Conservation (phyloP, 2,888 invertebrate genomes). For the Petrolisthes manimaculis region DNA sequence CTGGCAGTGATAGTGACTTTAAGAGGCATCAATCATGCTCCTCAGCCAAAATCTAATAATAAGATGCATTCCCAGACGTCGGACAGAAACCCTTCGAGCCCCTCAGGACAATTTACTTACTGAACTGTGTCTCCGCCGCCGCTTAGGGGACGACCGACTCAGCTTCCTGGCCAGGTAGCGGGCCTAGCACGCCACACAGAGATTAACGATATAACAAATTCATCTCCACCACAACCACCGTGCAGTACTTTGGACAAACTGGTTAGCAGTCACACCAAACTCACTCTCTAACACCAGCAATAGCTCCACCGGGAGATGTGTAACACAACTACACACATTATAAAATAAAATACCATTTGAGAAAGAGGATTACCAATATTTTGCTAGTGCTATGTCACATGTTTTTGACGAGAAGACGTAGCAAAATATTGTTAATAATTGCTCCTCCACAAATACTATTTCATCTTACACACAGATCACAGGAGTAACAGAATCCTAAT, state of each 20-base stretch:
- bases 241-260: conserved; percentile 5
- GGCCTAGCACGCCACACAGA: conserved; percentile 58
- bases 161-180: conserved; percentile 63
- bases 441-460: too few relatives aligned
- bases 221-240: not conserved
- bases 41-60: conserved; percentile 32
- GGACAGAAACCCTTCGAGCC: conserved; percentile 47
- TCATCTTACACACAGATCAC: too few relatives aligned
- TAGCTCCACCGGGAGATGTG: too few relatives aligned
- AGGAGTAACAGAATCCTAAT: not conserved
- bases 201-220: conserved; percentile 38
- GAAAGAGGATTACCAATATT: too few relatives aligned
- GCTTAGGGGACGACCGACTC: conserved; percentile 61
- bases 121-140: conserved; percentile 60
- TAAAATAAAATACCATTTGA: too few relatives aligned
- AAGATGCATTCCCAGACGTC: conserved; percentile 52
- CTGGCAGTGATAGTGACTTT: conserved; percentile 32
- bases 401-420: too few relatives aligned
- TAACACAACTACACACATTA: too few relatives aligned
- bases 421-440: too few relatives aligned
- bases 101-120: conserved; percentile 47
- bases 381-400: too few relatives aligned
- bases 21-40: conserved; percentile 57
- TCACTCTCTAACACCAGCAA: not conserved
- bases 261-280: conserved; percentile 5